Evolutionary conservation across 2,888 invertebrate genomes (phyloP).

Genomic region (Vanessa cardui): DNA sequence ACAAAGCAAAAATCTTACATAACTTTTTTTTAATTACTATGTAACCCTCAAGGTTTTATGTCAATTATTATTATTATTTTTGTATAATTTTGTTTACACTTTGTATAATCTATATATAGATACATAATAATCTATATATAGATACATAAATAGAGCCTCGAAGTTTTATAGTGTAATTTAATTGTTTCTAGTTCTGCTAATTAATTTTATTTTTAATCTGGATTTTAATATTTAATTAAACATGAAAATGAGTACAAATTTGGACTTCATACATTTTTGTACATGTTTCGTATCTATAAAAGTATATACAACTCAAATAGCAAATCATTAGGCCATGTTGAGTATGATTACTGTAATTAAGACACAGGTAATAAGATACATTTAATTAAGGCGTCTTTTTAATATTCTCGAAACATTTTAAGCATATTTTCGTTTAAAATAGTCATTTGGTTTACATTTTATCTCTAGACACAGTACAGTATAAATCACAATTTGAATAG

Average conservation of each 20-base stretch:
- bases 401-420: not conserved
- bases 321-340: not conserved
- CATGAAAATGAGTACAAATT: not conserved
- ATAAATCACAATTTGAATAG: no score
- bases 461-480: no score
- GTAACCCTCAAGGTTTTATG: no score
- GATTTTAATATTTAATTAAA: not conserved
- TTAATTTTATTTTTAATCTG: not conserved
- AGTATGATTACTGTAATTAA: constrained; percentile 3
- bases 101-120: no score
- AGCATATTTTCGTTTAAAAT: not conserved
- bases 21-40: no score
- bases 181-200: not conserved
- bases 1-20: no score
- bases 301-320: not conserved
- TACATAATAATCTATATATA: no score
- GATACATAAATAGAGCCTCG: no score
- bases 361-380: not conserved
- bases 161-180: not conserved
- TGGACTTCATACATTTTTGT: not conserved
- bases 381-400: not conserved
- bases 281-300: not conserved
- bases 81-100: no score
- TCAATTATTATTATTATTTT: no score
- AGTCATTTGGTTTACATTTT: no score